Base-by-base conservation (phyloP, 2,797 vertebrate genomes). In the Mus minutoides region DNA sequence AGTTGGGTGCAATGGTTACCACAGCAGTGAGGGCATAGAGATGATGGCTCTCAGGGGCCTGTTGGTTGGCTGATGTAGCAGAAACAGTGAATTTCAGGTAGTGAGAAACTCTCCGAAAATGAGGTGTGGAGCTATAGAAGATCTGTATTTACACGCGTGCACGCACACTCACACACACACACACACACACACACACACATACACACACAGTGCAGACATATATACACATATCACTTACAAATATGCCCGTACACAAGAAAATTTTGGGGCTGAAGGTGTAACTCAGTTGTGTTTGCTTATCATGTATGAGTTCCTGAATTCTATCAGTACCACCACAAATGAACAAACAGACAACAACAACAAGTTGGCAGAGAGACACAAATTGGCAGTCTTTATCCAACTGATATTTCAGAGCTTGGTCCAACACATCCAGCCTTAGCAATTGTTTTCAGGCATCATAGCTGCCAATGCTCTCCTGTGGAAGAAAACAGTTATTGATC, bases 351-450 rank as follows among this genome's bases (percentile, higher is more conserved):
- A 60, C 79, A 82, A 56, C 21, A 40, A 60, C 24, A 60, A 85
- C 46, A 69, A 69, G 26, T 40, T 31, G 46, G 2, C 83, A 52
- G 40, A 78, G 31, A 58, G 34, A 73, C 56, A 46, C 7, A 84
- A 94, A 77, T 60, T 0, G 8, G 76, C 17, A 14, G 76, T 93
- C 22, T 92, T 95, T 54, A 77, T 88, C 43, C 94, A 90, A 88
- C 31, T 7, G 9, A 9, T 78, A 43, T 71, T 78, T 3, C 40
- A 88, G 52, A 92, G 54, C 90, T 87, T 64, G 31, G 37, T 84
- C 6, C 52, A 84, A 52, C 22, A 86, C 22, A 89, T 37, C 40
- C 67, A 67, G 73, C 37, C 3, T 56, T 6, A 76, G 49, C 34
- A 17, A 11, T 46, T 69, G 34, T 89, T 73, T 87, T 86, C 6